A percentile compares a stretch with the other conserved stretches of the same genome.
phyloP scores from a whole-genome alignment of 2,888 invertebrate species.

The Cephus nigrinus region DNA sequence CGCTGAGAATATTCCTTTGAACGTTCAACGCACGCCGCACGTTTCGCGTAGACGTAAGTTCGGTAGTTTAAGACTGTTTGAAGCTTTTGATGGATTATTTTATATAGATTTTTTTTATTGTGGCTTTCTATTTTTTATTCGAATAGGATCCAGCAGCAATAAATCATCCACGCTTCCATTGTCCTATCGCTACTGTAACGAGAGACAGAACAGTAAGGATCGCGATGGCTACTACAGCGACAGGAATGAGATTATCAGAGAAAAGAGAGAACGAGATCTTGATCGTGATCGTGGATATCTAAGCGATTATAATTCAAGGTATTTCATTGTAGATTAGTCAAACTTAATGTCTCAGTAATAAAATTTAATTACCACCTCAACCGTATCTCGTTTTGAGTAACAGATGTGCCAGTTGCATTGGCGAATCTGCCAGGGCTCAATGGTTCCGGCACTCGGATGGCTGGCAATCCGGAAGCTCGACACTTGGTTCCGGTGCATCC shows the following conservation, averaged over 20 bases:
- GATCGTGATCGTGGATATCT: constrained; percentile 79
- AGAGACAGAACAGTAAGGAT: constrained; percentile 72
- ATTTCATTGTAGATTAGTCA: constrained; percentile 30
- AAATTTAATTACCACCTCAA: background rate
- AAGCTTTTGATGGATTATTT: background rate
- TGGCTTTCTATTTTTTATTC: constrained; percentile 2
- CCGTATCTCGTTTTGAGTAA: constrained; percentile 15
- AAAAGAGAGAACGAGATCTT: constrained; percentile 77
- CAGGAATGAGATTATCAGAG: constrained; percentile 84
- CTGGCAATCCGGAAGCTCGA: constrained; percentile 83
- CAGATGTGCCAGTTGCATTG: constrained; percentile 86
- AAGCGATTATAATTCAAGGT: constrained; percentile 85
- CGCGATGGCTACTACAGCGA: constrained; percentile 92
- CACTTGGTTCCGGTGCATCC: constrained; percentile 72
- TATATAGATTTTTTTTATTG: background rate
- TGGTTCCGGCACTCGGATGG: constrained; percentile 93
- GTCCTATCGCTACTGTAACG: constrained; percentile 76
- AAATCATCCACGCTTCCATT: constrained; percentile 87
- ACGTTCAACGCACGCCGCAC: constrained; percentile 88
- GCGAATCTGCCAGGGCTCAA: constrained; percentile 88
- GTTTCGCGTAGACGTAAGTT: constrained; percentile 86
- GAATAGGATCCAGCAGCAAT: constrained; percentile 76
- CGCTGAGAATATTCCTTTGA: constrained; percentile 86
- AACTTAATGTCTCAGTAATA: constrained; percentile 4
- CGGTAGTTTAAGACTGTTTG: background rate